Conservation (phyloP, 2,113 vertebrate genomes). For the Cyprinodon brontotheroides region DNA sequence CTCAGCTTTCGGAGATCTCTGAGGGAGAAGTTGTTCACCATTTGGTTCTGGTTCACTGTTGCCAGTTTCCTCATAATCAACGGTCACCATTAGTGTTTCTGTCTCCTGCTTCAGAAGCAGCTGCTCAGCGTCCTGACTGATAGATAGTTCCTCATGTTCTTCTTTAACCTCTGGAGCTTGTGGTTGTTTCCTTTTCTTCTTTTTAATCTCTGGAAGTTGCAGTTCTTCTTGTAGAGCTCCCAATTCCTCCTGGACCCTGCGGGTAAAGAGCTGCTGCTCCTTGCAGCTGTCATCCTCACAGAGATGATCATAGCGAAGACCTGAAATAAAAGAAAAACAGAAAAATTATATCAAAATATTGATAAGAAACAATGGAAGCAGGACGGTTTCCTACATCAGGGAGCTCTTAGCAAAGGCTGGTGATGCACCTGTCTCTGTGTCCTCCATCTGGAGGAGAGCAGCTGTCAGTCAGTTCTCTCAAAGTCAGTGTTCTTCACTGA, state of each 20-base stretch:
- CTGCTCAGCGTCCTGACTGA: background rate
- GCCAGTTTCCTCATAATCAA: background rate
- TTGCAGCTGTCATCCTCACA: background rate
- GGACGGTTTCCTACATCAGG: too few species aligned
- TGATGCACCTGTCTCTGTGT: too few species aligned
- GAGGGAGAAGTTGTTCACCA: background rate
- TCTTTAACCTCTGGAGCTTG: background rate
- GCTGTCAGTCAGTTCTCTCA: too few species aligned
- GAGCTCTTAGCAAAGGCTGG: too few species aligned
- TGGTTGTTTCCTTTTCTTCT: too few species aligned
- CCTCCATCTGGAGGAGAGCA: too few species aligned
- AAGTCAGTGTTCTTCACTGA: too few species aligned
- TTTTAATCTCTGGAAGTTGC: background rate
- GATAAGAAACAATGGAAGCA: background rate
- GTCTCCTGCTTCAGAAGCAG: background rate
- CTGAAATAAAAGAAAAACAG: background rate
- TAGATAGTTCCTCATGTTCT: background rate
- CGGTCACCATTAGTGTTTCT: background rate
- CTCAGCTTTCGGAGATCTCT: background rate
- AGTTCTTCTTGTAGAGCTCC: background rate
- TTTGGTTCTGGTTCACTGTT: background rate
- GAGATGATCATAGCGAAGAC: background rate
- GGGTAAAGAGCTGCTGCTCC: background rate
- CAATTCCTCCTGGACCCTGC: background rate
- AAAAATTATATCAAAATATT: too few species aligned